Conservation (phyloP, 1,140 invertebrate species). For the Daktulosphaira vitifoliae region DNA sequence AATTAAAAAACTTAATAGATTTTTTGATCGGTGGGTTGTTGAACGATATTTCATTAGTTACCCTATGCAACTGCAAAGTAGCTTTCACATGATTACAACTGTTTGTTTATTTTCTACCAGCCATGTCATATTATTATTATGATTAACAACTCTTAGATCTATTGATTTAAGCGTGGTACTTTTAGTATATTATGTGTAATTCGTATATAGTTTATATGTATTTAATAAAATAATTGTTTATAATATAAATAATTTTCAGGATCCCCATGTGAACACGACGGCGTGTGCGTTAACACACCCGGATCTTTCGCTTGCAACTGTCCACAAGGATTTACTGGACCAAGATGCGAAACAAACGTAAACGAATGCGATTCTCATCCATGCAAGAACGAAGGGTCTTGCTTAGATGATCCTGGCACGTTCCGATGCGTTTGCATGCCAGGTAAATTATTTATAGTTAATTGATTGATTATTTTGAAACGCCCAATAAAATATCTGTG, state of each 20-base stretch:
- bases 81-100: conserved; percentile 3
- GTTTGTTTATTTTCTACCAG: too few relatives aligned
- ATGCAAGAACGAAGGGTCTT: conserved; percentile 88
- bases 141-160: too few relatives aligned
- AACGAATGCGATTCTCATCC: conserved; percentile 93
- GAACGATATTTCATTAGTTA: conserved; percentile 15
- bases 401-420: conserved; percentile 86
- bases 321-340: conserved; percentile 82
- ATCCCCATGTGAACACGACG: conserved; percentile 84
- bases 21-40: conserved; percentile 2
- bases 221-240: too few relatives aligned
- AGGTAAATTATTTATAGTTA: conserved; percentile 54
- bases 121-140: too few relatives aligned
- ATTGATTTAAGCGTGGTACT: too few relatives aligned
- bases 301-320: conserved; percentile 89
- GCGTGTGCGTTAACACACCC: conserved; percentile 88
- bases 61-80: neutral
- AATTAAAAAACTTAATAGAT: conserved; percentile 32
- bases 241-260: conserved; percentile 48
- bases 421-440: conserved; percentile 95
- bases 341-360: conserved; percentile 82
- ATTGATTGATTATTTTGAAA: too few relatives aligned
- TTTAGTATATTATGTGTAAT: neutral
- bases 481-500: too few relatives aligned
- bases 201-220: too few relatives aligned